Conservation (phyloP, 2,113 vertebrate genomes). For the Cephalophus harveyi region DNA sequence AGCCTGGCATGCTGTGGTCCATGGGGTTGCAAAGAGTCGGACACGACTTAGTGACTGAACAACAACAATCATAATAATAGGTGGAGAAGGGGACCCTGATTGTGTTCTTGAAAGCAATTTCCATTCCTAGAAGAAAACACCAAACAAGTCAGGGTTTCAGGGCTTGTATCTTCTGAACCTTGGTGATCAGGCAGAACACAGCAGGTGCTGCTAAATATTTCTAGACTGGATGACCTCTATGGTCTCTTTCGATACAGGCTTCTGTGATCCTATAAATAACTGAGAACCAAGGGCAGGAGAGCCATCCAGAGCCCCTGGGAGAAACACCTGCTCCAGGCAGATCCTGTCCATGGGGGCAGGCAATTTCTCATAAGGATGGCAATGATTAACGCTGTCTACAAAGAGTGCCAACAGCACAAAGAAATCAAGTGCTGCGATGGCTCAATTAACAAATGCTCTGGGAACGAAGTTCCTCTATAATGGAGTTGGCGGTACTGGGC, state of each 20-base stretch:
- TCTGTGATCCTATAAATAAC: constrained; percentile 25
- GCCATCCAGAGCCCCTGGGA: not conserved
- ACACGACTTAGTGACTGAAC: not conserved
- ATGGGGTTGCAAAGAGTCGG: not conserved
- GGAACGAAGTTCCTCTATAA: not conserved
- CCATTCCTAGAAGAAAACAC: not conserved
- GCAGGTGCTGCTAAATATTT: not conserved
- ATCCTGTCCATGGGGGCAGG: not conserved
- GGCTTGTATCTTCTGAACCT: not conserved
- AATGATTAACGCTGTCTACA: not conserved
- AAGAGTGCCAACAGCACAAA: not conserved
- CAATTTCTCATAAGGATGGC: not conserved
- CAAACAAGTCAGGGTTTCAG: not conserved
- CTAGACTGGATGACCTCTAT: not conserved
- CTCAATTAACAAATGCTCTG: not conserved
- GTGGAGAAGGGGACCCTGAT: not conserved
- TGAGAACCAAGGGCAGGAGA: constrained; percentile 1
- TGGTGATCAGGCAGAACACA: not conserved
- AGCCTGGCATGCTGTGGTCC: not conserved
- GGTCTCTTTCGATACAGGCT: not conserved
- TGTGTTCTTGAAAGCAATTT: not conserved
- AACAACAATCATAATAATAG: not conserved
- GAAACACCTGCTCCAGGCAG: not conserved
- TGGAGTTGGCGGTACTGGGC: not conserved
- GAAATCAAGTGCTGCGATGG: not conserved